Conservation (phyloP, 53 echinoderm and acorn worm species). For the Mesocentrotus franciscanus region DNA sequence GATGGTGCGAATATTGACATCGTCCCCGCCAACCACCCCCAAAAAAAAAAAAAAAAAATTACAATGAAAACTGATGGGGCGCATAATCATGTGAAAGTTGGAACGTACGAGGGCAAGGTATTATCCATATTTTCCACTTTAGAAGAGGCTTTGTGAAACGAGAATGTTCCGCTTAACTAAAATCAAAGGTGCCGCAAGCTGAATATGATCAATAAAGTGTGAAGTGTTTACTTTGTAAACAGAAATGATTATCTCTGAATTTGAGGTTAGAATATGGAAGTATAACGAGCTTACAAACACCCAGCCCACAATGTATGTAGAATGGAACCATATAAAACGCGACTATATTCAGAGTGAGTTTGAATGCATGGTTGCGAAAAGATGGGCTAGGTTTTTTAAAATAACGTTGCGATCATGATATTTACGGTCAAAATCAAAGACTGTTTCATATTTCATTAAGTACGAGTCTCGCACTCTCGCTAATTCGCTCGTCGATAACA, state of each 20-base stretch:
- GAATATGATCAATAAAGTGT: background rate
- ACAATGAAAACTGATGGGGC: background rate
- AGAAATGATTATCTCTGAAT: background rate
- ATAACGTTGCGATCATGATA: no score
- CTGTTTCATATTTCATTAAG: no score
- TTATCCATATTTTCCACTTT: background rate
- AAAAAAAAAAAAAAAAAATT: background rate
- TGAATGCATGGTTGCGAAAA: no score
- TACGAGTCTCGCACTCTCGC: no score
- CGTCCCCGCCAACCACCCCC: no score
- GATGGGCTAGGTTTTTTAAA: no score
- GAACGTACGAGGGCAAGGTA: background rate
- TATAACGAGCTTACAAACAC: no score
- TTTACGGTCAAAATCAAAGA: no score
- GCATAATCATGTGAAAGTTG: background rate
- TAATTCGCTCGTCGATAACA: no score
- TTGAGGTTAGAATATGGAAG: background rate
- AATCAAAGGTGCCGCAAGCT: background rate
- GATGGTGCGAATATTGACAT: background rate
- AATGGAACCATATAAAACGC: no score
- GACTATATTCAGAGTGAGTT: no score
- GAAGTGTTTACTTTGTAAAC: background rate
- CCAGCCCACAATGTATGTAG: no score
- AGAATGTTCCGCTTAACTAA: background rate
- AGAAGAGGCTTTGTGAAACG: background rate